Evolutionary conservation across 2,113 vertebrate genomes (phyloP).

Genomic region (Nerophis lumbriciformis): DNA sequence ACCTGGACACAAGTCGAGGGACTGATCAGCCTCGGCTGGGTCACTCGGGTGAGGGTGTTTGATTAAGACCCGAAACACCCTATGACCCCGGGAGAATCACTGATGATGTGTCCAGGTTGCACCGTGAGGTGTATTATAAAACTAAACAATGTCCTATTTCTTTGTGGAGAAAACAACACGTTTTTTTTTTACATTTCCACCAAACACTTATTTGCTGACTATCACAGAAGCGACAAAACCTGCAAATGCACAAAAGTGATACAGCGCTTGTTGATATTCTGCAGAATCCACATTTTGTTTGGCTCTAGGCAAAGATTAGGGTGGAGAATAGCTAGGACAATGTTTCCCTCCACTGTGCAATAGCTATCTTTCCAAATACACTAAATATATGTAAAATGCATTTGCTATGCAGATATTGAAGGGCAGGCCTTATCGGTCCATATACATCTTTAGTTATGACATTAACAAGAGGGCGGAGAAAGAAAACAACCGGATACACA

Average conservation of each 20-base stretch:
- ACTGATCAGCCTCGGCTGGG: no score
- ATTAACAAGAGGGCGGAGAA: constrained; percentile 5
- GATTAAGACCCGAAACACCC: no score
- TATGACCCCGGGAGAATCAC: no score
- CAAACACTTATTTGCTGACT: not conserved
- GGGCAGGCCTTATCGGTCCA: not conserved
- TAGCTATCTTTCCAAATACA: not conserved
- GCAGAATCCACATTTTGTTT: constrained; percentile 9
- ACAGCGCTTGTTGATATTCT: not conserved
- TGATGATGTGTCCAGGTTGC: no score
- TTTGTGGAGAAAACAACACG: not conserved
- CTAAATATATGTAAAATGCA: not conserved
- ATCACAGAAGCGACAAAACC: not conserved
- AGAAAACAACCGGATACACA: constrained; percentile 5
- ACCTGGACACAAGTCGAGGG: no score
- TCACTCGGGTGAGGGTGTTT: no score
- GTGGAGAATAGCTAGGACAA: not conserved
- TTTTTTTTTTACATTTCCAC: not conserved
- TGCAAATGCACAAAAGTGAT: not conserved
- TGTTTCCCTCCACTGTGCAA: not conserved
- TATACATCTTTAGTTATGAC: not conserved
- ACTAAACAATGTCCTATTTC: no score
- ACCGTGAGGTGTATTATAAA: no score
- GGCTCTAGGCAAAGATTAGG: not conserved
- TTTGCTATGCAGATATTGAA: not conserved